Evolutionary conservation across 1,140 invertebrate genomes (phyloP).

Genomic region (Aradophagus sp.): DNA sequence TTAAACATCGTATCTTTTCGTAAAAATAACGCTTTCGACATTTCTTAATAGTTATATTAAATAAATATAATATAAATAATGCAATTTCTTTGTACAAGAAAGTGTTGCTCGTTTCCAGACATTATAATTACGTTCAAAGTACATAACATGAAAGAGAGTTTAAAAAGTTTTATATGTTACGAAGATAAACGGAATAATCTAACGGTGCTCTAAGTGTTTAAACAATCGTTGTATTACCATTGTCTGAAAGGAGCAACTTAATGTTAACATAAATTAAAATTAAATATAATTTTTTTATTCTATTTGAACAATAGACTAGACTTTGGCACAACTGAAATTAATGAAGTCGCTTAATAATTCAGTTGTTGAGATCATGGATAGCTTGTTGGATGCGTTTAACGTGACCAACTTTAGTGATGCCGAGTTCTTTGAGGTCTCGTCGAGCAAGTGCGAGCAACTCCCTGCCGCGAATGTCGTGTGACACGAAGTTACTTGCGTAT

Average conservation of each 20-base stretch:
- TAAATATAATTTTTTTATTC: neutral
- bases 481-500: slow-evolving; percentile 88
- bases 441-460: slow-evolving; percentile 91
- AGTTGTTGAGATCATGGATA: slow-evolving; percentile 86
- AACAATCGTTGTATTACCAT: too few relatives aligned
- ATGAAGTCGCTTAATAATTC: slow-evolving; percentile 26
- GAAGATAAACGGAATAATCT: too few relatives aligned
- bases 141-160: too few relatives aligned
- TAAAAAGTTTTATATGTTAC: too few relatives aligned
- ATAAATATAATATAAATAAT: too few relatives aligned
- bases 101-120: too few relatives aligned
- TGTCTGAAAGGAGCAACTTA: neutral
- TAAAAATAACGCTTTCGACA: too few relatives aligned
- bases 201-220: too few relatives aligned
- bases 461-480: slow-evolving; percentile 92
- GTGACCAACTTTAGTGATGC: slow-evolving; percentile 94
- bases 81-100: too few relatives aligned
- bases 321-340: slow-evolving; percentile 36
- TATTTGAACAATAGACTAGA: slow-evolving; percentile 32
- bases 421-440: slow-evolving; percentile 90
- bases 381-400: slow-evolving; percentile 94
- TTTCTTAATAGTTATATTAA: too few relatives aligned
- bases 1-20: too few relatives aligned
- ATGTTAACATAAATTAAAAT: neutral
- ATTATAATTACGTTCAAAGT: too few relatives aligned